phyloP scores from a whole-genome alignment of 2,113 vertebrate species.

The Mystacornis crossleyi region DNA sequence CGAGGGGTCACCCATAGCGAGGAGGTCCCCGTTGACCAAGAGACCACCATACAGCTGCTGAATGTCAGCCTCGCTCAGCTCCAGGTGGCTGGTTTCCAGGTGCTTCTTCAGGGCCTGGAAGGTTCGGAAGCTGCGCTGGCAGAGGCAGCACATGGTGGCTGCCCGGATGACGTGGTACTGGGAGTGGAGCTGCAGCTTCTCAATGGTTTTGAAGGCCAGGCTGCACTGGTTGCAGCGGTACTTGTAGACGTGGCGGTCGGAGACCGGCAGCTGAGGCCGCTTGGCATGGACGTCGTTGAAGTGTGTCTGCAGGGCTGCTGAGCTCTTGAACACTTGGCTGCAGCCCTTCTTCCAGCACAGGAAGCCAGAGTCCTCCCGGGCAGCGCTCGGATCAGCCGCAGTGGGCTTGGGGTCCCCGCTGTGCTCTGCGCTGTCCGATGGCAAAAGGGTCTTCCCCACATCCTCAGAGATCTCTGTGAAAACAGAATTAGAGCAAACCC shows the following conservation, averaged over 20 bases:
- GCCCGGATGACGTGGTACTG: conserved; percentile 98
- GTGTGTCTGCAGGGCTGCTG: conserved; percentile 92
- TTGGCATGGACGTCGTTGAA: conserved; percentile 96
- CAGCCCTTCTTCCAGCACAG: conserved; percentile 99
- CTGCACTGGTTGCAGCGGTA: conserved; percentile 99
- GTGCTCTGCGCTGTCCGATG: conserved; percentile 78
- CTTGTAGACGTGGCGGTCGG: conserved; percentile 97
- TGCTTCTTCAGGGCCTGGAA: conserved; percentile 97
- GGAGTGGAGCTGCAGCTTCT: conserved; percentile 96
- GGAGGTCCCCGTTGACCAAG: conserved; percentile 93
- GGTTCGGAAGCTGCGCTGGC: conserved; percentile 96
- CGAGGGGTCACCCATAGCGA: conserved; percentile 89
- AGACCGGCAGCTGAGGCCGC: conserved; percentile 94
- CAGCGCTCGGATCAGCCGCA: conserved; percentile 78
- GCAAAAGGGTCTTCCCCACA: conserved; percentile 80
- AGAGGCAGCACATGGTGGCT: conserved; percentile 98
- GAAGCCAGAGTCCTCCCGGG: conserved; percentile 90
- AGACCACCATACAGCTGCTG: conserved; percentile 96
- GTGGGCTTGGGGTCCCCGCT: conserved; percentile 79
- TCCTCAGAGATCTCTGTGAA: conserved; percentile 86
- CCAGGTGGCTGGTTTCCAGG: conserved; percentile 95
- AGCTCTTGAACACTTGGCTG: conserved; percentile 96
- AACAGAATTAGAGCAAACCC: background rate
- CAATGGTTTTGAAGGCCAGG: conserved; percentile 96
- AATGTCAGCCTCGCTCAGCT: conserved; percentile 95